These are phyloP conservation scores for Hypotaenidia philippensis DNA, from an alignment of 2,797 vertebrate species.

Conservation along the genomic window DNA sequence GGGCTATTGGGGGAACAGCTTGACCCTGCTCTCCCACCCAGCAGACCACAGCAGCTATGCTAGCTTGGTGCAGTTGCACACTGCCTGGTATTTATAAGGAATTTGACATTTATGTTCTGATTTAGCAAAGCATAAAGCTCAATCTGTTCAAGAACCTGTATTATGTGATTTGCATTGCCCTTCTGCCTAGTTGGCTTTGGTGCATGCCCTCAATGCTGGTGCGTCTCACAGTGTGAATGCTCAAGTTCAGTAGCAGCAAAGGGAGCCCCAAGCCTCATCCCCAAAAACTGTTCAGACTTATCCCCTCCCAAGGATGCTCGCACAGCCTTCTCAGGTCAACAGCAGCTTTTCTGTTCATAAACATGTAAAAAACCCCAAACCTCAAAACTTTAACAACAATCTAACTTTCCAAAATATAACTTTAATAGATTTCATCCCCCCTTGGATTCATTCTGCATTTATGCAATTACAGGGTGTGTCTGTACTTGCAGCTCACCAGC, in stretches of 20 bases:
- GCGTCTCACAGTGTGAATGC: neutral
- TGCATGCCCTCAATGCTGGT: neutral
- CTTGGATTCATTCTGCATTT: neutral
- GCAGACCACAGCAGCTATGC: neutral
- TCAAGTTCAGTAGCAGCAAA: neutral
- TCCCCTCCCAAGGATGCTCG: neutral
- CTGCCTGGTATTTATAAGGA: slow-evolving; percentile 55
- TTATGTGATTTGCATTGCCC: neutral
- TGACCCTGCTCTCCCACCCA: neutral
- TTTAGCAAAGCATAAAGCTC: slow-evolving; percentile 34
- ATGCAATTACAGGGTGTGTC: neutral
- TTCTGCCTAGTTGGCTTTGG: slow-evolving; percentile 3
- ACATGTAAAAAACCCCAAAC: neutral
- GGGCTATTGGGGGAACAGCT: neutral
- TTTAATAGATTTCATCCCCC: neutral
- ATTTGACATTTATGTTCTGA: slow-evolving; percentile 66
- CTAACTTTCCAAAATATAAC: neutral
- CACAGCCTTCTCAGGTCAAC: neutral
- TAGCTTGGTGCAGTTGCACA: neutral
- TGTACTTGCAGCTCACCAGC: neutral
- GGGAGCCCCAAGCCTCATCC: neutral
- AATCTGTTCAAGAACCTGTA: slow-evolving; percentile 30
- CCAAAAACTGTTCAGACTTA: neutral
- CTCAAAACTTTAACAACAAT: neutral
- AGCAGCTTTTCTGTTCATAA: neutral